Base-by-base conservation (phyloP, 2,888 invertebrate genomes). In the Polymixis flavicincta region DNA sequence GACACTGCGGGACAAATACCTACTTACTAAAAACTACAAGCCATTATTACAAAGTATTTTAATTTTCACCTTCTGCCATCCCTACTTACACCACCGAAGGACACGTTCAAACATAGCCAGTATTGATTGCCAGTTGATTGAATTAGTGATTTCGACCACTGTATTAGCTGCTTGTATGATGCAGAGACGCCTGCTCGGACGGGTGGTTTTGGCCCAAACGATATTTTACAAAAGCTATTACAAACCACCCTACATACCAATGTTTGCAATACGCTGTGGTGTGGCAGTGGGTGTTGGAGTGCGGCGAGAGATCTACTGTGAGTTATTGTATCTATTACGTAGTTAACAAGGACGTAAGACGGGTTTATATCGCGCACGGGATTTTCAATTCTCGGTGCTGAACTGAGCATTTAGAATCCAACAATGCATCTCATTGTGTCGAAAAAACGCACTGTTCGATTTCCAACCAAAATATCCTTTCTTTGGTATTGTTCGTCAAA, bases 61-160 rank as follows among this genome's bases (percentile, higher is more conserved):
- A n/a, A n/a, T n/a, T n/a, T n/a, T n/a, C 37, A 70, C 81, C 75
- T 72, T 61, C 74, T 78, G 32, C n/a, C 25, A 32, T 37, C 14
- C 8, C 3, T 5, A 13, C 5, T 19, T 50, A 25, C 22, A 32
- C 9, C 61, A 66, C 9, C 45, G 76, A 83, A 75, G 82, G 80
- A 61, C 54, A 28, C 37, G 37, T 61, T 74, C 74, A 78, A 84
- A 84, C 72, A 77, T 76, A 87, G 86, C 25, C 19, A 63, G 69
- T 83, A 85, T 87, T 78, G 85, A 88, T 88, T 82, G 19, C 59
- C 50, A 64, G 64, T 25, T 64, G 67, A 67, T 68, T 86, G 87
- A 83, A 88, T 88, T 84, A 88, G 73, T 86, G 85, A 87, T 86
- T 63, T 76, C 54, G 19, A 60, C 68, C 65, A 75, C 67, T 72